These are phyloP conservation scores for Esox masquinongy DNA, from an alignment of 2,797 vertebrate species.

Conservation along the genomic window DNA sequence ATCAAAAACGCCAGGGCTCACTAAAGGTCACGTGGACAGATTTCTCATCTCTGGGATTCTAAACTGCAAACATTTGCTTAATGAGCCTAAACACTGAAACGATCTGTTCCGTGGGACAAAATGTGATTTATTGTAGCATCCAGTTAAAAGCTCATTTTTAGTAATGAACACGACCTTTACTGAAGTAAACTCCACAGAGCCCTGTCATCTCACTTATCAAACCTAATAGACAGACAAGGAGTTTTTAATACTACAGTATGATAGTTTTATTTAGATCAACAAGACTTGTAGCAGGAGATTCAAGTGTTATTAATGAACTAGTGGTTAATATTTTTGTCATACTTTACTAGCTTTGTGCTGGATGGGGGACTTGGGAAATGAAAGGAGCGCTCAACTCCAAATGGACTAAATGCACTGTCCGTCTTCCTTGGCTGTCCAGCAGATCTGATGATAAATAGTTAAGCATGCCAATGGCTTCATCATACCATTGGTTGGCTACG, in stretches of 20 bases:
- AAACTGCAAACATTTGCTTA: too few relatives aligned
- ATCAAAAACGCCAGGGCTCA: too few relatives aligned
- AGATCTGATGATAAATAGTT: too few relatives aligned
- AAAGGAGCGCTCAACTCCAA: background rate
- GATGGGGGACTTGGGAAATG: background rate
- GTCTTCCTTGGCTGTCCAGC: too few relatives aligned
- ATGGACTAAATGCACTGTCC: background rate
- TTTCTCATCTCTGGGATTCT: too few relatives aligned
- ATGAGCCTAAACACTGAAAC: too few relatives aligned
- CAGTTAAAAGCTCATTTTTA: conserved; percentile 68
- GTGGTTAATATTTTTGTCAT: background rate
- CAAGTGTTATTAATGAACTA: background rate
- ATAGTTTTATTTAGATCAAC: background rate
- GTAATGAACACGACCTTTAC: conserved; percentile 57
- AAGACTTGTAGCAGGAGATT: background rate
- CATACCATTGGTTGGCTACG: too few relatives aligned
- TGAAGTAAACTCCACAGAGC: conserved; percentile 37
- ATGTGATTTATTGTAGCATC: conserved; percentile 40
- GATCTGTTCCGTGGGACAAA: conserved; percentile 42
- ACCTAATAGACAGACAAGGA: background rate
- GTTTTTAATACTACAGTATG: too few relatives aligned
- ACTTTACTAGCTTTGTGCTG: background rate
- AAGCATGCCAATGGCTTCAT: too few relatives aligned
- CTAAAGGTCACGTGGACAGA: too few relatives aligned
- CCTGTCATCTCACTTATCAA: conserved; percentile 17